Base-by-base conservation (phyloP, 2,888 invertebrate genomes). In the Macaria liturata region DNA sequence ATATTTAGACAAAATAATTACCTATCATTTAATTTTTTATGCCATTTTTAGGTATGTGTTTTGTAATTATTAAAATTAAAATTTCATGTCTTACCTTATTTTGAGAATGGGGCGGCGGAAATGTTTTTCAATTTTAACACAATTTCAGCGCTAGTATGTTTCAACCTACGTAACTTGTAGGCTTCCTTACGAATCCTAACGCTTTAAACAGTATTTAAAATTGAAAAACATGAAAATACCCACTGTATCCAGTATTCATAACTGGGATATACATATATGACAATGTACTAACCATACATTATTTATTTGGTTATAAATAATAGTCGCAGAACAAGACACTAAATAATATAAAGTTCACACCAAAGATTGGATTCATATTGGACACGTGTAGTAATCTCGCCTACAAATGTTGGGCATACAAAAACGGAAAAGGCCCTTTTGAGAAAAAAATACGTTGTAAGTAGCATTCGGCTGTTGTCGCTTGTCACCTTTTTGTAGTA, bases 321-420 rank as follows among this genome's bases (percentile, higher is more conserved):
- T 86, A 81, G 80, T 75, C 74, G 83, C 81, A 85, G 86, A 84
- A 81, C 83, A 84, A 83, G 83, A 77, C 75, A 81, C 75, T 79
- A 84, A 79, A 79, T 70, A 67, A 74, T 72, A 61, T 78, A 81
- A 77, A 74, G 66, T 85, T 75, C 76, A 86, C 84, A 69, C 75
- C 87, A 84, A 91, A 91, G 83, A 86, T 90, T 83, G 91, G 91
- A 81, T 89, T 83, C 83, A 69, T 86, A 80, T 69, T 84, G 76
- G 76, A 70, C 79, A 68, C 72, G 64, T 72, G 74, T 75, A 78
- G 71, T 75, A 77, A 68, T 68, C 65, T 66, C 69, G 74, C 70
- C 74, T 83, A 76, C 76, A 63, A 66, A 75, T 91, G 91, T 82
- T 48, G 70, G 56, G 88, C 81, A 64, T 71, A 31, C 44, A 59